These are phyloP conservation scores for Grantiella picta DNA, from an alignment of 2,113 vertebrate species.

Conservation along the genomic window DNA sequence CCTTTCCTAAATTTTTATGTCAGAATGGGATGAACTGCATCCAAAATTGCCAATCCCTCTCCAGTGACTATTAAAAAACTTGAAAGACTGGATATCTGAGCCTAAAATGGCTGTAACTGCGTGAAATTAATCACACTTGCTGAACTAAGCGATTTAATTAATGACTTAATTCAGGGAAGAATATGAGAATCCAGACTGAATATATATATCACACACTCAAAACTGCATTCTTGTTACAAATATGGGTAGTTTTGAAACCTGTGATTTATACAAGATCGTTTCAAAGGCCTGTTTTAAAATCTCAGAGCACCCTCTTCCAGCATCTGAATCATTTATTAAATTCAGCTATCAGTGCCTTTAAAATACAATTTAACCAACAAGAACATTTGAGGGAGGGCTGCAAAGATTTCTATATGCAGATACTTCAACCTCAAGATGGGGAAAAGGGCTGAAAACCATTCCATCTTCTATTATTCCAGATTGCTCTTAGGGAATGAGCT, in stretches of 20 bases:
- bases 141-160: neutral
- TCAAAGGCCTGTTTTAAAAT: slow-evolving; percentile 50
- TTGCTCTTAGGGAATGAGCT: neutral
- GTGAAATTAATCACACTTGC: neutral
- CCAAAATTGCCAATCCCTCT: neutral
- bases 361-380: slow-evolving; percentile 39
- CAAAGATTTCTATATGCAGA: neutral
- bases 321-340: slow-evolving; percentile 55
- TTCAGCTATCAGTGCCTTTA: slow-evolving; percentile 18
- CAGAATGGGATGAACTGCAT: neutral
- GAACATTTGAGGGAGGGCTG: neutral
- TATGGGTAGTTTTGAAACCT: neutral
- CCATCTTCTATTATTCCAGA: neutral
- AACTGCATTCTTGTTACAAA: neutral
- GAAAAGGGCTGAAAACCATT: slow-evolving; percentile 7
- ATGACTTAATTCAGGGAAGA: slow-evolving; percentile 22
- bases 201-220: neutral
- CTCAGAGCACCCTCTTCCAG: neutral
- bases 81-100: neutral
- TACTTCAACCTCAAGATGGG: neutral
- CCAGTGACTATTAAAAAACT: neutral
- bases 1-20: neutral
- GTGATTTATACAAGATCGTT: neutral
- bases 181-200: neutral
- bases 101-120: neutral